These are phyloP conservation scores for Aurelia sp. DNA, from an alignment of 30 jellyfish, hydroid and myxozoan genomes.

Conservation along the genomic window DNA sequence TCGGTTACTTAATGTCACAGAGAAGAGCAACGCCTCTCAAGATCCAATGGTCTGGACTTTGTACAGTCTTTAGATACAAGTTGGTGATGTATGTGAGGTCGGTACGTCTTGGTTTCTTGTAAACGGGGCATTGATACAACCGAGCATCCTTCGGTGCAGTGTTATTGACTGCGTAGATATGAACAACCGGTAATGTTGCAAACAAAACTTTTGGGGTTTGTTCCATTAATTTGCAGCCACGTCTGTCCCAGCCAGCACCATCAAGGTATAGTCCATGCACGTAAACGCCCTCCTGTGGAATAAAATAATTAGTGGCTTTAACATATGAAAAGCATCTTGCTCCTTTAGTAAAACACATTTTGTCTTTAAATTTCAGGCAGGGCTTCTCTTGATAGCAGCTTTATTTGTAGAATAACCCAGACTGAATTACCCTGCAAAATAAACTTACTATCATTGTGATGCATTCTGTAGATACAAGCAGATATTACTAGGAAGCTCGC, in stretches of 20 bases:
- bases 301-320: not conserved
- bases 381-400: too few relatives aligned
- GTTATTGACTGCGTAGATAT: slow-evolving; percentile 90
- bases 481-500: too few relatives aligned
- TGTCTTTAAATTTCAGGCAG: too few relatives aligned
- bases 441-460: not conserved
- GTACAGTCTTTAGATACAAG: slow-evolving; percentile 83
- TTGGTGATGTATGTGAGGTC: slow-evolving; percentile 96
- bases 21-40: slow-evolving; percentile 97
- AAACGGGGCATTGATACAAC: slow-evolving; percentile 93
- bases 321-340: too few relatives aligned
- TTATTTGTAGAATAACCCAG: too few relatives aligned
- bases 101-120: slow-evolving; percentile 95
- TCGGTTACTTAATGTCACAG: slow-evolving; percentile 84
- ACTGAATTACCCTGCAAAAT: too few relatives aligned
- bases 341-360: too few relatives aligned
- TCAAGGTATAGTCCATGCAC: slow-evolving; percentile 95
- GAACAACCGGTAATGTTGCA: slow-evolving; percentile 87
- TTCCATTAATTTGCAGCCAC: slow-evolving; percentile 89
- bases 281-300: slow-evolving; percentile 92
- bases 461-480: too few relatives aligned
- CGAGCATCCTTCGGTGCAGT: slow-evolving; percentile 95
- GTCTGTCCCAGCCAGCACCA: slow-evolving; percentile 98
- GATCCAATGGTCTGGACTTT: slow-evolving; percentile 97
- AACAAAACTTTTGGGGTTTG: slow-evolving; percentile 86